A percentile compares a stretch with the other conserved stretches of the same genome.
Evolutionary conservation across 2,113 vertebrate species (phyloP).

Genomic region (Crotophaga sulcirostris): DNA sequence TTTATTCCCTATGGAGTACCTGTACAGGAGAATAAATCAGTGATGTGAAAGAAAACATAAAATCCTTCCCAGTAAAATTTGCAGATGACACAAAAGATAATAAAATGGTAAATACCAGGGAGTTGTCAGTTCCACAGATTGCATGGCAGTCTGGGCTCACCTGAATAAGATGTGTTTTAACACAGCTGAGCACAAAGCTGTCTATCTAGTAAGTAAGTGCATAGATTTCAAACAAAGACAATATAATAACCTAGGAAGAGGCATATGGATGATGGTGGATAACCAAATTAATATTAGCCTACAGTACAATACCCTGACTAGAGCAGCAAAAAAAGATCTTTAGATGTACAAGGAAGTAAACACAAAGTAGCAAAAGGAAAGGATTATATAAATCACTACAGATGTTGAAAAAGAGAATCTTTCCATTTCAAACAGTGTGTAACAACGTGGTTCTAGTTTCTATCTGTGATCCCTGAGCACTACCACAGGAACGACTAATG

Average conservation of each 20-base stretch:
- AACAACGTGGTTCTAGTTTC: background rate
- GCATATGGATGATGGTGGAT: slow-evolving; percentile 5
- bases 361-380: background rate
- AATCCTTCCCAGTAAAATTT: slow-evolving; percentile 61
- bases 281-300: slow-evolving; percentile 40
- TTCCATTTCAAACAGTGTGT: background rate
- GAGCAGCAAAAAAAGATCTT: background rate
- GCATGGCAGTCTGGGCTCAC: slow-evolving; percentile 14
- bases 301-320: background rate
- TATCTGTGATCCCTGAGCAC: background rate
- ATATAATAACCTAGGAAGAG: background rate
- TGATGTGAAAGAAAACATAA: slow-evolving; percentile 60
- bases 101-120: slow-evolving; percentile 46
- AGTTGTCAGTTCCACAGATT: slow-evolving; percentile 55
- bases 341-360: background rate
- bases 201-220: slow-evolving; percentile 38
- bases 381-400: background rate
- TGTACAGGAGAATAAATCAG: slow-evolving; percentile 44
- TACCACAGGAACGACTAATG: background rate
- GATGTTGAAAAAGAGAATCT: background rate
- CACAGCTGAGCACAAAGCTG: slow-evolving; percentile 41
- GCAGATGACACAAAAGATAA: slow-evolving; percentile 65
- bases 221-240: slow-evolving; percentile 33
- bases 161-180: slow-evolving; percentile 58
- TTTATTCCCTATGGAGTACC: slow-evolving; percentile 34